These are phyloP conservation scores for Delphinapterus leucas DNA, from an alignment of 2,113 vertebrate genomes.

Conservation along the genomic window DNA sequence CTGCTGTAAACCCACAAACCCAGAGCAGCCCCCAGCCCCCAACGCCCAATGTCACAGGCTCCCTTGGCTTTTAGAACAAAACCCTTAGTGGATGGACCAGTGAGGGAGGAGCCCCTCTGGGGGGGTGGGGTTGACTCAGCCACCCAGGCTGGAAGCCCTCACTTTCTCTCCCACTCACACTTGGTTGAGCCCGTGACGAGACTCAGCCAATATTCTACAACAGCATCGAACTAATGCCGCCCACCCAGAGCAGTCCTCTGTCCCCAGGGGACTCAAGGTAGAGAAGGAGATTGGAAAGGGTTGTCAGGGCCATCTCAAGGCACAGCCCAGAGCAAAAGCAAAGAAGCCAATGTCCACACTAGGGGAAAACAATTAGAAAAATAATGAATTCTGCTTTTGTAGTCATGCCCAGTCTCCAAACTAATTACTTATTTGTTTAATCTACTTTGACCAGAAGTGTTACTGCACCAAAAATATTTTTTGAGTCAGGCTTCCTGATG, in stretches of 20 bases:
- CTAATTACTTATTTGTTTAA: slow-evolving; percentile 76
- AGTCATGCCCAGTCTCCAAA: slow-evolving; percentile 63
- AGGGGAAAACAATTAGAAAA: slow-evolving; percentile 58
- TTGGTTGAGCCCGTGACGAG: not conserved
- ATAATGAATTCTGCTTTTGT: slow-evolving; percentile 64
- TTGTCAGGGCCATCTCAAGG: not conserved
- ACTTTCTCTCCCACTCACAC: not conserved
- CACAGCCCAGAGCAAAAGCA: not conserved
- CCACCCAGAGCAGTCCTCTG: not conserved
- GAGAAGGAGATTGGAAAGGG: not conserved
- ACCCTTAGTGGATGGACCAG: not conserved
- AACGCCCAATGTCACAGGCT: not conserved
- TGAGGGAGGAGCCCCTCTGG: not conserved
- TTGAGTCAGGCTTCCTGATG: slow-evolving; percentile 66
- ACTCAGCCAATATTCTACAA: not conserved
- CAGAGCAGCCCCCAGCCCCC: not conserved
- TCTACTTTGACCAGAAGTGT: slow-evolving; percentile 71
- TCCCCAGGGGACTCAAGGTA: not conserved
- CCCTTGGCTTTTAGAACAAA: not conserved
- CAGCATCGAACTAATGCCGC: accelerated
- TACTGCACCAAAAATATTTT: slow-evolving; percentile 70
- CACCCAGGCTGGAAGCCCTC: not conserved
- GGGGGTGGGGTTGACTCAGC: not conserved
- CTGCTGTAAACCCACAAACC: not conserved
- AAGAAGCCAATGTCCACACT: not conserved